Conservation (phyloP, 2,797 vertebrate species). For the Spinus olivaceus region DNA sequence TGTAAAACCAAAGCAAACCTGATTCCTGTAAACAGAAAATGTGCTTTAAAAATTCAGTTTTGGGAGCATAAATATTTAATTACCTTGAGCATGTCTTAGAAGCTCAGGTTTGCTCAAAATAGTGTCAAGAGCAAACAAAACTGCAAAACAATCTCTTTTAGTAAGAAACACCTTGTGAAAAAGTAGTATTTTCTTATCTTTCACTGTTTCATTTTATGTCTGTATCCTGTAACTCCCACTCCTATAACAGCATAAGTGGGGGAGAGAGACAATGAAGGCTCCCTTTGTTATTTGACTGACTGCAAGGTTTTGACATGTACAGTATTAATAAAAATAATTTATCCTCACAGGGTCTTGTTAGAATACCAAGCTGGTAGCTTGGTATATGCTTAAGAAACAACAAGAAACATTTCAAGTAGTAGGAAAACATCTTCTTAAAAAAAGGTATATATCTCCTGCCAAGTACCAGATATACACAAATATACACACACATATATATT, state of each 20-base stretch:
- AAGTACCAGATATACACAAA: not conserved
- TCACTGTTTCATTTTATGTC: not conserved
- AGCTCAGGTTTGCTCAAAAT: not conserved
- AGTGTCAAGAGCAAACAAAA: not conserved
- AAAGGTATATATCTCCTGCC: rapidly evolving
- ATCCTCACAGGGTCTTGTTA: not conserved
- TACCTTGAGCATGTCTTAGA: not conserved
- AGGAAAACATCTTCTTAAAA: not conserved
- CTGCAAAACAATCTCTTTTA: not conserved
- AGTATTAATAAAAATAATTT: not conserved
- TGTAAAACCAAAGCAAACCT: not conserved
- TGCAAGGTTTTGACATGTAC: not conserved
- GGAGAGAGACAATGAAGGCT: not conserved
- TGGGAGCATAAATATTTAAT: slow-evolving; percentile 16
- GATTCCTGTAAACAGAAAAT: not conserved
- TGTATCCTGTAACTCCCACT: not conserved
- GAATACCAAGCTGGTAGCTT: not conserved
- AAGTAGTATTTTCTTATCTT: not conserved
- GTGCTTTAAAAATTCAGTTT: slow-evolving; percentile 4
- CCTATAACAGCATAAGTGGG: not conserved
- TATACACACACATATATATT: rapidly evolving
- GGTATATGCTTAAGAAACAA: not conserved
- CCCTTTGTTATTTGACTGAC: not conserved
- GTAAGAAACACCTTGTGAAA: not conserved
- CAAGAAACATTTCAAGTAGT: not conserved